Base-by-base conservation (phyloP, 1,140 invertebrate species). In the Pseudomyrmex flavicornis region DNA sequence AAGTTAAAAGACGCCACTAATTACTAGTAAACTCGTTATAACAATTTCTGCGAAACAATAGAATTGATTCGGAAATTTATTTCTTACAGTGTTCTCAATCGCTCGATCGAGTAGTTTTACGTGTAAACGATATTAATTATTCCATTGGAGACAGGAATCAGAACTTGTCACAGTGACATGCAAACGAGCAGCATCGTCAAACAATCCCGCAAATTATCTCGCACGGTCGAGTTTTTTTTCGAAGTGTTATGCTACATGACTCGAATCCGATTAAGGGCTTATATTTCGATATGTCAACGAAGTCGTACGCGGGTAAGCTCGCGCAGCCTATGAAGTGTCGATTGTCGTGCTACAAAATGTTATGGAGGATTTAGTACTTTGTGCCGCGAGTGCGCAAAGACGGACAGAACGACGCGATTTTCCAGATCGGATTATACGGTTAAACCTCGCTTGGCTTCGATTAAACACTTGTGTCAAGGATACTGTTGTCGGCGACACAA, bases 241-340 rank as follows among this genome's bases (percentile, higher is more conserved):
- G 15, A 70, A 79, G 65, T 70, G 76, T 80, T 80, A 66, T 76
- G 48, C 48, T 65, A 83, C 62, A 76, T 50, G 62, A 22, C 50
- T 73, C 35, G 15, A 83, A 83, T 76, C 61, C 82, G 72, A 83
- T 83, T 83, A 76, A 83, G 52, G 62, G 54, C 52, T 83, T 76
- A 83, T 66, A 80, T 46, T 80, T 80, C 44, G 76, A 80, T 70
- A 79, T 79, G 54, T 80, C 76, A 80, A 72, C 66, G 66, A 80
- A 80, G 76, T 80, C 76, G 46, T 80, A 72, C 48, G 54, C n/a
- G 76, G 15, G 10, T 72, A 80, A 80, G 54, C 76, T 80, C 46
- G 66, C 46, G 66, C 76, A 80, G 46, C 76, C 54, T 80, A 70
- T 72, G 22, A 80, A 80, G 76, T 80, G 76, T 80, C 66, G n/a